Evolutionary conservation across 92 coral and sea anemone genomes (phyloP).

Genomic region (Paragorgia papillata): DNA sequence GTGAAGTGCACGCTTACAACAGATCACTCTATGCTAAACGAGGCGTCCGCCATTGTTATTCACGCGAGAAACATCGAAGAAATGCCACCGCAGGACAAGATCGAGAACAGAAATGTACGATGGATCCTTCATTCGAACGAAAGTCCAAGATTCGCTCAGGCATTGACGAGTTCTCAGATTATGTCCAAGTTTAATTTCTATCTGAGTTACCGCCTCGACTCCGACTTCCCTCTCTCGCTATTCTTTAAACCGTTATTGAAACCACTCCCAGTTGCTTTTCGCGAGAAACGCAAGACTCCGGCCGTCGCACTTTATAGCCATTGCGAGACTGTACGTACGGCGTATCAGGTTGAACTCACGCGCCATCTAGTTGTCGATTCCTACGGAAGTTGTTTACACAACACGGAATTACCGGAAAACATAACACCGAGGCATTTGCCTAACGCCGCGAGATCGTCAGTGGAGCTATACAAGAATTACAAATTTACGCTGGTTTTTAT

Average conservation of each 20-base stretch:
- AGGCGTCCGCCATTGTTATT: slow-evolving; percentile 91
- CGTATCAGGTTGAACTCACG: slow-evolving; percentile 84
- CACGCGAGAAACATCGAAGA: slow-evolving; percentile 83
- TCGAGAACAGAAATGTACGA: slow-evolving; percentile 35
- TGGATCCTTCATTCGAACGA: slow-evolving; percentile 98
- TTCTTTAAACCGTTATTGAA: slow-evolving; percentile 79
- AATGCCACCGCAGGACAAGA: slow-evolving; percentile 82
- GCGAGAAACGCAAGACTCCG: slow-evolving; percentile 58
- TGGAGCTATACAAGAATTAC: slow-evolving; percentile 49
- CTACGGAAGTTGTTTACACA: slow-evolving; percentile 81
- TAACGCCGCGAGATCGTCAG: background rate
- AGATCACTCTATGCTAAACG: slow-evolving; percentile 70
- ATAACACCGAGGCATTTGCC: background rate
- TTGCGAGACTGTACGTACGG: slow-evolving; percentile 92
- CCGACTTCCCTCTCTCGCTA: slow-evolving; percentile 91
- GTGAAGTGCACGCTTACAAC: slow-evolving; percentile 84
- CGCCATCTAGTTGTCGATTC: slow-evolving; percentile 76
- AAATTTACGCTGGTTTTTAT: slow-evolving; percentile 67
- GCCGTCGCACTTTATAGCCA: slow-evolving; percentile 85
- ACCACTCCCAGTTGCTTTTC: slow-evolving; percentile 72
- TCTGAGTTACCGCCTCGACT: slow-evolving; percentile 81
- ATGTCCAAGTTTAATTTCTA: slow-evolving; percentile 90
- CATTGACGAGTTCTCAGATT: slow-evolving; percentile 63
- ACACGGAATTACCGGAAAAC: slow-evolving; percentile 49
- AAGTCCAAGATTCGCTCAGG: slow-evolving; percentile 89